Conservation (phyloP, 2,113 vertebrate genomes). For the Rafetus swinhoei region DNA sequence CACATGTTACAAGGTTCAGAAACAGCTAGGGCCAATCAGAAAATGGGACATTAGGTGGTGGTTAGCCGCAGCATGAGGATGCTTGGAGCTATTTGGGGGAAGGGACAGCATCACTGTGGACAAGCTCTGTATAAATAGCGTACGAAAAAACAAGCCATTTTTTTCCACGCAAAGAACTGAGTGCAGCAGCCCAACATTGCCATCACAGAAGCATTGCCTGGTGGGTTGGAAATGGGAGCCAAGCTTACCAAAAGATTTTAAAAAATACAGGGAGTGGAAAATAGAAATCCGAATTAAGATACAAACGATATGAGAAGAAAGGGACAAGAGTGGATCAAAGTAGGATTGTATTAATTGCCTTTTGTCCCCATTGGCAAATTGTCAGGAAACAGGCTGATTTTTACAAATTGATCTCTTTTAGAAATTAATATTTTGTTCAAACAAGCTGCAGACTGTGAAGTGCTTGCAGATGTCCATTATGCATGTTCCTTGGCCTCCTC, state of each 20-base stretch:
- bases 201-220: conserved; percentile 2
- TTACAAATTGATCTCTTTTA: neutral
- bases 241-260: rapidly evolving
- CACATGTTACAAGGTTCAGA: conserved; percentile 61
- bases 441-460: neutral
- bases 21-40: conserved; percentile 68
- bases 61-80: conserved; percentile 11
- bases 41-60: conserved; percentile 71
- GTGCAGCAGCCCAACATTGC: neutral
- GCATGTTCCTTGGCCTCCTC: neutral
- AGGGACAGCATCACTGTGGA: conserved; percentile 25
- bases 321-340: neutral
- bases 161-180: conserved; percentile 38
- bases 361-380: neutral
- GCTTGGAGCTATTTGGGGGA: conserved; percentile 16
- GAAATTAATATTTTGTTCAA: neutral
- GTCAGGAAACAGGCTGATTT: neutral
- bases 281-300: neutral
- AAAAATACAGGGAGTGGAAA: neutral
- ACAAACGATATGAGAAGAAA: neutral
- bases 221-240: neutral
- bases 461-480: neutral
- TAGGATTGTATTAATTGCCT: neutral
- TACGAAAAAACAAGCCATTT: conserved; percentile 47
- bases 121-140: conserved; percentile 66